Evolutionary conservation across 2,797 vertebrate genomes (phyloP), one percentile per base, ranked within the genome.

Genomic region (Sphaeramia orbicularis): DNA sequence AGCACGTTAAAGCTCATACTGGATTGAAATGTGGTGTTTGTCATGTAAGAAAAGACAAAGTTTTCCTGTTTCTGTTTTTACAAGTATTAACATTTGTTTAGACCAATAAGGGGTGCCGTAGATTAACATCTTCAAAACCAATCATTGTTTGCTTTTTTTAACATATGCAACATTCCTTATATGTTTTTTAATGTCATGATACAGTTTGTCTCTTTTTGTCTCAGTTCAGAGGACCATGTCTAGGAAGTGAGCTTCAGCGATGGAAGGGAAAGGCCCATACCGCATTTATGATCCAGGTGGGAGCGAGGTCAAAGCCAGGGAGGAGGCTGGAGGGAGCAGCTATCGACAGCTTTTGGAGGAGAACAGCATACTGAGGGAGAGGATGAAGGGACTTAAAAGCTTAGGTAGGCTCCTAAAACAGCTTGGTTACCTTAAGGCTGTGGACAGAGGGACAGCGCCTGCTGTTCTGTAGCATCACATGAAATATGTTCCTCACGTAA

Each of bases 271-370:
- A 93, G 96, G 95, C 77, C 97, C 97, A 0, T 98, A 97, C 90
- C 96, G 95, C 86, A 99, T 99, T 91, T 99, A 99, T 24, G 97
- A 99, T 91, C 98, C 97, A 0, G 96, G 96, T 54, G 94, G 96
- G 92, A 91, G 86, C 37, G 94, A 96, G 89, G 84, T 90, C 73
- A 93, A 92, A 72, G 76, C 86, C 82, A 86, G 93, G 74, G 93
- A 94, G 2, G 92, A 94, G 83, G 75, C 81, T 7, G 86, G 53
- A 64, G 91, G 69, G 49, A 66, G 91, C 18, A 94, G 96, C 89
- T 96, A 96, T 87, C 95, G 96, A 85, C 95, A 95, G 85, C 95
- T 98, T 74, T 91, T 96, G 91, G 96, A 97, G 81, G 97, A 98
- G 93, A 97, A 98, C 85, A 82, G 91, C 64, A 94, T 95, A 55